Base-by-base conservation (phyloP, 1,140 invertebrate genomes). In the Brachionus sp. region DNA sequence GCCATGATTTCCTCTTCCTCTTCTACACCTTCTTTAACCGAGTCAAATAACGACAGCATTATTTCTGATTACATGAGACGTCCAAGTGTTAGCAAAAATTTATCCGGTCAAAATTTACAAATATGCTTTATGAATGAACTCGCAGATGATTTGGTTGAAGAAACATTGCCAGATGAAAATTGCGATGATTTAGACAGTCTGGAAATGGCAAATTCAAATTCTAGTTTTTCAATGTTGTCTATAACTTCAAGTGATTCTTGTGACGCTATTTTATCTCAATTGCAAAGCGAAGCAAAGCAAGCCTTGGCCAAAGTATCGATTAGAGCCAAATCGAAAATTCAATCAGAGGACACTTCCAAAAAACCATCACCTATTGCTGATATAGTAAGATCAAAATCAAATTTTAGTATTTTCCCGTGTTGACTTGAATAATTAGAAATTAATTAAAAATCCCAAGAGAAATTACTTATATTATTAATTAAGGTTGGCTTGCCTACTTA, bases 91-190 rank as follows among this genome's bases (percentile, higher is more conserved):
- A 13, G 12, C 0, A 82, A 82, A 25, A 44, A 50, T 44, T 3
- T 82, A 7, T 16, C 64, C 66, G 85, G 93, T 78, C 95, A 93
- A 92, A 95, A 95, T 90, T 91, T 96, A 16, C 95, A 96, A 91
- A 95, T 96, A 85, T 95, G 94, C 90, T 96, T 96, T 88, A 94
- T 96, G 93, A 96, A 96, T 88, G 95, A 97, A 87, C 93, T 93
- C 62, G 93, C 93, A 16, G 94, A 93, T 66, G 94, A 95, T 66
- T 80, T 57, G 33, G 57, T 80, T 10, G 77, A 80, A 44, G 62
- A 80, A 35, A 66, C 77, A 33, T 25, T 62, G 19, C 35, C 39
- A n/a, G 77, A 80, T 50, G 77, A 62, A 19, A 7, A 78, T 16
- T 33, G 10, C 53, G 39, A 50, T 50, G 35, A 53, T 37, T 44